Conservation (phyloP, 2,113 vertebrate species). For the Mirza zaza region DNA sequence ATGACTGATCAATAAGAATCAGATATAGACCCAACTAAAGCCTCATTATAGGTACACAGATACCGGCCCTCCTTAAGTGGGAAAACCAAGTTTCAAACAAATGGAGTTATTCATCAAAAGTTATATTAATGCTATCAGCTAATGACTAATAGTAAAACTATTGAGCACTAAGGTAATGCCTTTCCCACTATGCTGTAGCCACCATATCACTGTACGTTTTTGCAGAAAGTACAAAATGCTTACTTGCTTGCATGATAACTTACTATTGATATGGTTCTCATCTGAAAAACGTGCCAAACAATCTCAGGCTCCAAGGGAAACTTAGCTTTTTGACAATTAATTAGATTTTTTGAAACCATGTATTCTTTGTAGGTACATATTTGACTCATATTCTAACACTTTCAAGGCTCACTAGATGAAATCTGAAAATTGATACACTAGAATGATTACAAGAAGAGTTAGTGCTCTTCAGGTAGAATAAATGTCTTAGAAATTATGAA, state of each 20-base stretch:
- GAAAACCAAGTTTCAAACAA: not conserved
- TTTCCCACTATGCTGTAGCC: rapidly evolving
- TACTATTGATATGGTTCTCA: not conserved
- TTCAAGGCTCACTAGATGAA: not conserved
- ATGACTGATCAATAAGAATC: not conserved
- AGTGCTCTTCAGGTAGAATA: not conserved
- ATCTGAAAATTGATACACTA: not conserved
- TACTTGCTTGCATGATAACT: not conserved
- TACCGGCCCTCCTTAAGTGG: not conserved
- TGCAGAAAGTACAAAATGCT: rapidly evolving
- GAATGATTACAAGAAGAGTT: not conserved
- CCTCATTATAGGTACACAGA: not conserved
- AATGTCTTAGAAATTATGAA: not conserved
- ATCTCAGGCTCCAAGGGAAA: not conserved
- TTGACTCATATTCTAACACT: not conserved
- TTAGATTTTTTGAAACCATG: not conserved
- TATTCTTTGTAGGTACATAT: not conserved
- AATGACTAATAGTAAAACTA: not conserved
- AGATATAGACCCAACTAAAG: not conserved
- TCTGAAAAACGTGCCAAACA: not conserved
- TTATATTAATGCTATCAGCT: not conserved
- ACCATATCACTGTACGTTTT: rapidly evolving
- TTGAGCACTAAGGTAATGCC: not conserved
- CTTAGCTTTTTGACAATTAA: not conserved
- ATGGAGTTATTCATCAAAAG: not conserved